Evolutionary conservation across 2,113 vertebrate species (phyloP).

Genomic region (Numida meleagris): DNA sequence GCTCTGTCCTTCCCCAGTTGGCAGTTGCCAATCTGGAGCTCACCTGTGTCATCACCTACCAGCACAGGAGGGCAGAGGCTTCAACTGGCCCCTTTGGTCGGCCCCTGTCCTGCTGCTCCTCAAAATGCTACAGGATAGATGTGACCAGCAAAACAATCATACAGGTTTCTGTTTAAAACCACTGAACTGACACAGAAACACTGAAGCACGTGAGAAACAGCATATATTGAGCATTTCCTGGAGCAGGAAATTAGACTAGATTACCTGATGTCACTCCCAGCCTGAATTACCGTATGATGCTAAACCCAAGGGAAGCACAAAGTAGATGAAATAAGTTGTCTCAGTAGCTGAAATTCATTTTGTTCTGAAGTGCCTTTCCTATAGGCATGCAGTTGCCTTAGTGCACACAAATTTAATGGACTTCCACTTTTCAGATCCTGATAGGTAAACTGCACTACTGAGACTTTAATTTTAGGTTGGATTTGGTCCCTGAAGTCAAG

Average conservation of each 20-base stretch:
- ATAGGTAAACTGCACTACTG: fast-evolving
- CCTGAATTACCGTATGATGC: neutral
- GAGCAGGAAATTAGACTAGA: neutral
- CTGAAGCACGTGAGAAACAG: fast-evolving
- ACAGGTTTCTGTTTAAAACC: fast-evolving
- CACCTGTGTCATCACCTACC: neutral
- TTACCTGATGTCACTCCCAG: neutral
- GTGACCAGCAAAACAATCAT: fast-evolving
- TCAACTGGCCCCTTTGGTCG: neutral
- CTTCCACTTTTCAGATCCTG: neutral
- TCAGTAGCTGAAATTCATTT: neutral
- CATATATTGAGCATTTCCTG: fast-evolving
- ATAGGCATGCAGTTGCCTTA: neutral
- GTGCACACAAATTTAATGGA: neutral
- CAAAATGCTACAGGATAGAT: no score
- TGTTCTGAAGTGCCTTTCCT: neutral
- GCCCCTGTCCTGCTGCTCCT: neutral
- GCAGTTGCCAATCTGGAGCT: neutral
- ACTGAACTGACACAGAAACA: fast-evolving
- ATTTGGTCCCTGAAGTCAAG: neutral
- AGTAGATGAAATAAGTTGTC: fast-evolving
- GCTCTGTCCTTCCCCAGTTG: neutral
- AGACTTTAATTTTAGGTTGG: neutral
- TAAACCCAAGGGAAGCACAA: neutral
- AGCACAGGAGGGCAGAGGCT: neutral